Conservation (phyloP, 1,140 invertebrate genomes). For the Leptonema lineaticorne region DNA sequence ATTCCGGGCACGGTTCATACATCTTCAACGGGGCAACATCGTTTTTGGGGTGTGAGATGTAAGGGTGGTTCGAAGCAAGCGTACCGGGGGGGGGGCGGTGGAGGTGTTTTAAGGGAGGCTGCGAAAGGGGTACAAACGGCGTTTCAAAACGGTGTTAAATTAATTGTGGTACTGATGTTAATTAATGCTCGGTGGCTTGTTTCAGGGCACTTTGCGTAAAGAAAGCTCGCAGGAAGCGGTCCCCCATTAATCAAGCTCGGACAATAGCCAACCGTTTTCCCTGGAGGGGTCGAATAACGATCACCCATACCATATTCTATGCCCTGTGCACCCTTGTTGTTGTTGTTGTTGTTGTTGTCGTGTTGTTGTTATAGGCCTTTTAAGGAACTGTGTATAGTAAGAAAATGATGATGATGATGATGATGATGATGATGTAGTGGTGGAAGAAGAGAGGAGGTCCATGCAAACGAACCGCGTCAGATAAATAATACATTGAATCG, state of each 20-base stretch:
- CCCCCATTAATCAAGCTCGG: slow-evolving; percentile 35
- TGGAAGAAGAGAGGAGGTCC: neutral
- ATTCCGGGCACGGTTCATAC: slow-evolving; percentile 15
- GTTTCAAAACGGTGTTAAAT: slow-evolving; percentile 32
- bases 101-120: neutral
- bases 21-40: slow-evolving; percentile 5
- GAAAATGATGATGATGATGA: too few relatives aligned
- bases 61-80: too few relatives aligned
- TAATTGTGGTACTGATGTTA: slow-evolving; percentile 40
- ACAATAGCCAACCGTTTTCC: slow-evolving; percentile 25
- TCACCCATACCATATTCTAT: neutral
- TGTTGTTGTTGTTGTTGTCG: too few relatives aligned
- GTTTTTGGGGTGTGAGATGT: too few relatives aligned
- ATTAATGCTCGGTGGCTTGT: slow-evolving; percentile 38
- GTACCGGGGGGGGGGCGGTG: neutral
- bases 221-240: slow-evolving; percentile 36
- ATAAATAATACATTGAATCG: slow-evolving; percentile 26
- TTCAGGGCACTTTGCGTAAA: slow-evolving; percentile 39
- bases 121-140: slow-evolving; percentile 6
- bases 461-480: slow-evolving; percentile 12
- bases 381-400: too few relatives aligned
- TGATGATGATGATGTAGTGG: too few relatives aligned
- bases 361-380: too few relatives aligned
- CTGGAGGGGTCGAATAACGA: slow-evolving; percentile 14
- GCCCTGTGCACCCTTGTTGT: neutral